phyloP scores from a whole-genome alignment of 2,797 vertebrate species.

The Rhinoraja longicauda region DNA sequence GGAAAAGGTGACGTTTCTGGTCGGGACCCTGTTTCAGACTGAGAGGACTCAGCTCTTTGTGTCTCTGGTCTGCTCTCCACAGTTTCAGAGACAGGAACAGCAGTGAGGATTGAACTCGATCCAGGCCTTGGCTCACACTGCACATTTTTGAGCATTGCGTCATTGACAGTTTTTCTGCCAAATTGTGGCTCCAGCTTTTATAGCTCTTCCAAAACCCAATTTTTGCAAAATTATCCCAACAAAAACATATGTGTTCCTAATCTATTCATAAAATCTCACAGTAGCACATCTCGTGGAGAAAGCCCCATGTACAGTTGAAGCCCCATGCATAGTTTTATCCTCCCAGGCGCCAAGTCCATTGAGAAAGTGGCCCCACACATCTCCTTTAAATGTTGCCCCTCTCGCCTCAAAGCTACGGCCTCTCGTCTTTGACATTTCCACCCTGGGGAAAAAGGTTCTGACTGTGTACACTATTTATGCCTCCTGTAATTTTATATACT shows the following conservation, averaged over 20 bases:
- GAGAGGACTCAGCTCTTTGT: no score
- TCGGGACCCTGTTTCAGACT: no score
- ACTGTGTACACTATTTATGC: no score
- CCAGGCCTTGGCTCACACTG: neutral
- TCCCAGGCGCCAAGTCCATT: neutral
- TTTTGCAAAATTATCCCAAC: neutral
- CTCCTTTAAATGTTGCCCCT: no score
- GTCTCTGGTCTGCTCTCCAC: no score
- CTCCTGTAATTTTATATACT: no score
- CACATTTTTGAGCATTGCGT: constrained; percentile 6
- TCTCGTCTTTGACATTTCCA: no score
- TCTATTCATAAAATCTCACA: neutral
- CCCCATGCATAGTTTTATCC: neutral
- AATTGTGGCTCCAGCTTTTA: neutral
- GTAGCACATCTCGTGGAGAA: neutral
- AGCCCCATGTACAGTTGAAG: neutral
- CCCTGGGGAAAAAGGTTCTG: no score
- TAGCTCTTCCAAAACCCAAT: neutral
- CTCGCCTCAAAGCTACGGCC: no score
- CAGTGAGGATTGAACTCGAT: no score
- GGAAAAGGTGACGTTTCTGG: no score
- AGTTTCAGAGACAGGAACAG: neutral
- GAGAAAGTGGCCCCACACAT: neutral
- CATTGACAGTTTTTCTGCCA: neutral
- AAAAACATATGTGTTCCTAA: neutral